These are phyloP conservation scores for Penaeus monodon DNA, from an alignment of 2,888 invertebrate genomes.

Conservation along the genomic window DNA sequence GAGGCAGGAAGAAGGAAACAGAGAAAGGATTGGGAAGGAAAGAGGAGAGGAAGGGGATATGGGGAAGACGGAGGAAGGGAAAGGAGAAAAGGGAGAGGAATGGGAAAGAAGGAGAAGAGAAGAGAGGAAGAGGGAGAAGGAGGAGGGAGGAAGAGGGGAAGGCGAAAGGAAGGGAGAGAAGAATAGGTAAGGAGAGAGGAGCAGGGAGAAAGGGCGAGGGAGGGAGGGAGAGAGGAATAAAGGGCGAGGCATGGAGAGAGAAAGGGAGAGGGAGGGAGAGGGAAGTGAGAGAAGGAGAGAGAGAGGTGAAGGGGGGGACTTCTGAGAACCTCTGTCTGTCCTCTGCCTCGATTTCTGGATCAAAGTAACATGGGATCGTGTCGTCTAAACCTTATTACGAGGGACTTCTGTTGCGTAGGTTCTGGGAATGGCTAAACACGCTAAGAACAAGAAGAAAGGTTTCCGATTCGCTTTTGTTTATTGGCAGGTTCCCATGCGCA, in stretches of 20 bases:
- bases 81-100: not conserved
- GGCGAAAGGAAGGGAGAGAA: not conserved
- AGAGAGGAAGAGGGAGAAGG: too few relatives aligned
- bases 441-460: too few relatives aligned
- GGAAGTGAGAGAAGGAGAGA: not conserved
- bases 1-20: not conserved
- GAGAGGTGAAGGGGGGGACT: too few relatives aligned
- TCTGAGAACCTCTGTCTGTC: too few relatives aligned
- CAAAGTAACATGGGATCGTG: too few relatives aligned
- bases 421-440: too few relatives aligned
- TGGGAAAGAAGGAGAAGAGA: too few relatives aligned
- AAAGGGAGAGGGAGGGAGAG: not conserved
- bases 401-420: too few relatives aligned
- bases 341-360: too few relatives aligned
- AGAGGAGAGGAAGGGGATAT: not conserved
- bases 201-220: not conserved
- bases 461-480: too few relatives aligned
- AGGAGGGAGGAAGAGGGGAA: not conserved
- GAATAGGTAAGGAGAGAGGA: not conserved
- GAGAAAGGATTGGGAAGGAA: not conserved
- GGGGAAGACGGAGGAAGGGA: not conserved
- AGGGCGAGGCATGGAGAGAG: not conserved
- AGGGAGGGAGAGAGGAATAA: not conserved
- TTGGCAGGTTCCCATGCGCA: too few relatives aligned
- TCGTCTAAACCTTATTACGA: too few relatives aligned